Evolutionary conservation across 2,113 vertebrate genomes (phyloP).

Genomic region (Amazona guildingii): DNA sequence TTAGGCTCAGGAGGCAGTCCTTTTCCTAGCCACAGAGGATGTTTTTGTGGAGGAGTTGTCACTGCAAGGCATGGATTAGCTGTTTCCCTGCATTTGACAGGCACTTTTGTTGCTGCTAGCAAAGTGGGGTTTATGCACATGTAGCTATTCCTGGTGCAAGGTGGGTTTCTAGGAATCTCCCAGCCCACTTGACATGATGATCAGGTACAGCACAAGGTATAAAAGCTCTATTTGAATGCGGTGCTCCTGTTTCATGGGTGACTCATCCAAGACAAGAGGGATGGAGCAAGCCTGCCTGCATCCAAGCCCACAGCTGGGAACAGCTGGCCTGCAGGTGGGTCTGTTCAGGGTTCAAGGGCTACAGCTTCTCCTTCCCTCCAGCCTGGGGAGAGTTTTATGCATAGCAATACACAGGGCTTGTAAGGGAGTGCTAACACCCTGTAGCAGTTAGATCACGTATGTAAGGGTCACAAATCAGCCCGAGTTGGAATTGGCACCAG

Average conservation of each 20-base stretch:
- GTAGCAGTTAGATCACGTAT: neutral
- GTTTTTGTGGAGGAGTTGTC: neutral
- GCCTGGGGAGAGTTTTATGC: neutral
- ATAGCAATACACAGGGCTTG: neutral
- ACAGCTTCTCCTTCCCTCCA: neutral
- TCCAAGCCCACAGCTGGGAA: neutral
- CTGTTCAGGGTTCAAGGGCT: neutral
- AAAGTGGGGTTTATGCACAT: rapidly evolving
- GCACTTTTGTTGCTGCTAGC: neutral
- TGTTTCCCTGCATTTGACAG: neutral
- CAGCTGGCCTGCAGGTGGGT: neutral
- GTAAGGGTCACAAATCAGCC: neutral
- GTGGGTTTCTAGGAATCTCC: neutral
- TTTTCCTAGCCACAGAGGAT: neutral
- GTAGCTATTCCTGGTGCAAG: neutral
- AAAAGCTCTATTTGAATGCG: neutral
- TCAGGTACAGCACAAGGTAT: neutral
- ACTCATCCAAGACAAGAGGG: neutral
- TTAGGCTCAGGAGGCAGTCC: neutral
- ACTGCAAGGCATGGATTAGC: neutral
- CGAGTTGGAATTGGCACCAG: neutral
- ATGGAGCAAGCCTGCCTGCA: neutral
- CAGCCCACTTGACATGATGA: neutral
- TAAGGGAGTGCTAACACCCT: neutral
- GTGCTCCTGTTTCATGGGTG: neutral